Evolutionary conservation across 2,797 vertebrate species (phyloP), one percentile per base, ranked within the genome.

Genomic region (Coregonus sp.): DNA sequence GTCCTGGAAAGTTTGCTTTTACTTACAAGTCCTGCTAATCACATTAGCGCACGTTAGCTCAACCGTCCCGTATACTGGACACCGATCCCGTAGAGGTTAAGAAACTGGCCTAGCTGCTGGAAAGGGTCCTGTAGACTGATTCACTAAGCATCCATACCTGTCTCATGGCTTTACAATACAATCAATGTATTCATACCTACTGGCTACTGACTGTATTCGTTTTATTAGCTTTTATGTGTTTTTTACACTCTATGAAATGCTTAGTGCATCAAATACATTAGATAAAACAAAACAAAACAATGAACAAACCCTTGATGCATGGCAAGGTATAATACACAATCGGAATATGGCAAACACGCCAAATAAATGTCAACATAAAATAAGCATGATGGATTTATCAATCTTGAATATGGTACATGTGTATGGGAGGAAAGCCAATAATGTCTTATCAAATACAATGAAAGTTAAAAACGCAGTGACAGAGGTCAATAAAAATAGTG

Each of bases 401-500:
- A 54, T 61, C 7, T 6, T 20, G 18, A 56, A 56, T n/a, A 25
- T 61, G 59, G 59, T 61, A 61, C 1, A 47, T 61, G 16, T 56
- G 18, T 56, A 56, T 7, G 5, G 56, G 56, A n/a, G 20, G 56
- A 59, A 59, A 59, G 18, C 6, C 56, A 20, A 9, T n/a, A 20
- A 14, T 29, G 3, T 31, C 20, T 29, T 33, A 31, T 2, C 14
- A 66, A 66, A 29, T 66, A 15, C 20, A 25, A 65, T 65, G 85
- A 78, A 74, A 85, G 81, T 16, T 71, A 81, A 87, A 40, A 82
- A 85, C 54, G 86, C 74, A 80, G 74, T 76, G 31, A 77, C 47
- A 85, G 78, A 87, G 77, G 86, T 78, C 59, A 80, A 63, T 72
- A 66, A 79, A 71, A 70, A 29, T 70, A 69, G 63, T 87, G 67